Conservation (phyloP, 2,888 invertebrate species). For the Aphrophora alni region DNA sequence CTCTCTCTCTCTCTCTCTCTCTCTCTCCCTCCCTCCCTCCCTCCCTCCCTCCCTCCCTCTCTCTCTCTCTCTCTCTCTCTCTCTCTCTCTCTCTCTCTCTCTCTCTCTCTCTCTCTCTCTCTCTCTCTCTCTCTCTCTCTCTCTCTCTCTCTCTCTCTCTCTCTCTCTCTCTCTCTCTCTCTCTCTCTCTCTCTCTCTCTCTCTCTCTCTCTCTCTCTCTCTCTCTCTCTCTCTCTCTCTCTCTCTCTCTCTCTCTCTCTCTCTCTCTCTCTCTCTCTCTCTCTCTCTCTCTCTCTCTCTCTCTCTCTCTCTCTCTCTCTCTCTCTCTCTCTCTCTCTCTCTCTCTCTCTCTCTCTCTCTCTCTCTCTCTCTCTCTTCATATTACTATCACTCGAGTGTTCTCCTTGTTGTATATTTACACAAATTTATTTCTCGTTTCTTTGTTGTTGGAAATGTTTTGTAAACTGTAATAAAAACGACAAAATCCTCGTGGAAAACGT, state of each 20-base stretch:
- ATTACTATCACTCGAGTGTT: not conserved
- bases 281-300: constrained; percentile 26
- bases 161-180: constrained; percentile 26
- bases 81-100: constrained; percentile 26
- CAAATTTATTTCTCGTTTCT: too few relatives aligned
- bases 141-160: constrained; percentile 26
- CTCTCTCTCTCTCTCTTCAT: constrained; percentile 26
- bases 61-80: constrained; percentile 26
- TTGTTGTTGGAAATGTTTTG: too few relatives aligned
- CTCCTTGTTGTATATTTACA: too few relatives aligned
- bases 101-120: constrained; percentile 26
- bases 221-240: constrained; percentile 10
- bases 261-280: constrained; percentile 26
- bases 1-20: constrained; percentile 26
- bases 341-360: constrained; percentile 26
- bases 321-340: constrained; percentile 26
- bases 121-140: constrained; percentile 26
- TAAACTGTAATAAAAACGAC: too few relatives aligned
- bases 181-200: constrained; percentile 26
- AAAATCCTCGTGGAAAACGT: too few relatives aligned
- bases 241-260: constrained; percentile 26
- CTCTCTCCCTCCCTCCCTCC: constrained; percentile 19
- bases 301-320: constrained; percentile 26
- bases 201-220: constrained; percentile 15
- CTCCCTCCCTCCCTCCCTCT: constrained; percentile 19